Conservation (phyloP, 2,888 invertebrate genomes). For the Tachystola acroxantha region DNA sequence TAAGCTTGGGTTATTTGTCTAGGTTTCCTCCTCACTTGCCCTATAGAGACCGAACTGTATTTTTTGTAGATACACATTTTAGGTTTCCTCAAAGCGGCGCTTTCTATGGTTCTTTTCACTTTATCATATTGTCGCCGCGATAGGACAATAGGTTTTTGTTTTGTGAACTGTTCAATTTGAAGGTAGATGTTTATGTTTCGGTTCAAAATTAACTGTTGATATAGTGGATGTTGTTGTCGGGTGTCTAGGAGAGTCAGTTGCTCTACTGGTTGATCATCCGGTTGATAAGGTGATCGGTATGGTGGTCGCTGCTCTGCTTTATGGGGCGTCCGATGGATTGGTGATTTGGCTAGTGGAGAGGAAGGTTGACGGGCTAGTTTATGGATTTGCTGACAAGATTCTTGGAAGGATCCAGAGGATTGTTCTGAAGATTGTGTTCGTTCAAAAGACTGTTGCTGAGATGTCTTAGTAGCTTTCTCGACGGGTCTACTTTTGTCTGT, state of each 20-base stretch:
- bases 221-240: constrained; percentile 13
- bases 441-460: neutral
- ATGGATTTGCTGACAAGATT: neutral
- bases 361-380: no score
- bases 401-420: neutral
- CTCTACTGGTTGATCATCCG: neutral
- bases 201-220: constrained; percentile 34
- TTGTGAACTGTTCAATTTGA: constrained; percentile 40
- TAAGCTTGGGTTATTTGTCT: no score
- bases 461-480: neutral
- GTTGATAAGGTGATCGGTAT: neutral
- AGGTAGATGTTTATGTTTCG: constrained; percentile 45
- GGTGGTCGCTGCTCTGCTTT: no score
- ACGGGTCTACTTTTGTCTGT: neutral
- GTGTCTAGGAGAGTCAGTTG: no score
- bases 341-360: no score
- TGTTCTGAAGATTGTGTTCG: neutral
- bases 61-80: constrained; percentile 16
- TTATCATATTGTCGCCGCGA: constrained; percentile 52
- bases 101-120: constrained; percentile 44
- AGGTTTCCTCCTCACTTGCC: constrained; percentile 29
- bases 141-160: constrained; percentile 45
- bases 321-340: no score
- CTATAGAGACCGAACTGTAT: constrained; percentile 33
- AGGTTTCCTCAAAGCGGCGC: constrained; percentile 13